Conservation (phyloP, 2,888 invertebrate species). For the Clitarchus hookeri region DNA sequence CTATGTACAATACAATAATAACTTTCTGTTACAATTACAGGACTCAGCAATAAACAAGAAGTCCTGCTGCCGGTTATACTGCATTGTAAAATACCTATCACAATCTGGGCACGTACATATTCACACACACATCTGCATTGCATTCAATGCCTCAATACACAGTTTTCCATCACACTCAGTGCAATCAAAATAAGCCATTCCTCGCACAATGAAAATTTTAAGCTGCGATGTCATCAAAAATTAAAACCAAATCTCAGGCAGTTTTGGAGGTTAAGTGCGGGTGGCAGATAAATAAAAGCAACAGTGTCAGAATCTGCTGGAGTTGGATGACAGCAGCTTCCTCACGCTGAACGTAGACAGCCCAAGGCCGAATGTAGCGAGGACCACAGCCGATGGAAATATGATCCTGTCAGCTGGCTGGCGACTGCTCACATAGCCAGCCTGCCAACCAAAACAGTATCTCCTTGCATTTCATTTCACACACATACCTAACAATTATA, state of each 20-base stretch:
- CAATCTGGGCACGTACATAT: not conserved
- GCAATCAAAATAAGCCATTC: not conserved
- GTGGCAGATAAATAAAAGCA: too few relatives aligned
- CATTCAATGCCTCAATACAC: not conserved
- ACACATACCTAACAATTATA: too few relatives aligned
- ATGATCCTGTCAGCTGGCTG: conserved; percentile 47
- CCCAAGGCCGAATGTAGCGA: conserved; percentile 64
- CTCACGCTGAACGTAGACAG: conserved; percentile 67
- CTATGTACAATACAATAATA: not conserved
- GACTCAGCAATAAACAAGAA: not conserved
- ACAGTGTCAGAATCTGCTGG: not conserved
- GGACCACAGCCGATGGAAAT: conserved; percentile 59
- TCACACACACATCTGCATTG: not conserved
- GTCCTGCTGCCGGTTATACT: not conserved
- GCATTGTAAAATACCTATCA: not conserved
- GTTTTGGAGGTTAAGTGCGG: not conserved
- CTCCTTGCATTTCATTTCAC: too few relatives aligned
- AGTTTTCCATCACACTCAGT: not conserved
- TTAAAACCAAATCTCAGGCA: not conserved
- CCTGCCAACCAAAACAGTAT: conserved; percentile 20
- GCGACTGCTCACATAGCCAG: conserved; percentile 9
- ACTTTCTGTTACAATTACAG: not conserved
- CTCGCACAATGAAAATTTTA: not conserved
- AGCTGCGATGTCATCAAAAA: not conserved
- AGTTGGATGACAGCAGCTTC: conserved; percentile 58